Percentiles rank a stretch among this genome's conserved stretches.
phyloP scores from a whole-genome alignment of 2,888 invertebrate genomes.

The Acleris laterana region DNA sequence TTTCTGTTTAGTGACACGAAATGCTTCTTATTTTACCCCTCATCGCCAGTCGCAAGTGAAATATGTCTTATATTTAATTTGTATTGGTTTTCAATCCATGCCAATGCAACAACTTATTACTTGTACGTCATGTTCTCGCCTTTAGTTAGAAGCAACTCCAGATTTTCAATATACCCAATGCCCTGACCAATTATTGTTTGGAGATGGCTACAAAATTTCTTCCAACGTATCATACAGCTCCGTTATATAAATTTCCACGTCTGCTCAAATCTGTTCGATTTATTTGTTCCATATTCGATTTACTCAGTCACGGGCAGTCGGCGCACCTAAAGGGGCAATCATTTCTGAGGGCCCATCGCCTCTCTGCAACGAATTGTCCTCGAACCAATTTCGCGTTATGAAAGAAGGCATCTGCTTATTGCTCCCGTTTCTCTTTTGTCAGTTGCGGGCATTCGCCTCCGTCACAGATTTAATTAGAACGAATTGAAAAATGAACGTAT shows the following conservation, averaged over 20 bases:
- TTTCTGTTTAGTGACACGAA: slow-evolving; percentile 14
- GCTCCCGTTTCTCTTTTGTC: slow-evolving; percentile 72
- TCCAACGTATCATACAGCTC: slow-evolving; percentile 4
- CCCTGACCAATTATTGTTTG: background rate
- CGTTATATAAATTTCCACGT: slow-evolving; percentile 25
- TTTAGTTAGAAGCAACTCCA: too few relatives aligned
- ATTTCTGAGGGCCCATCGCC: slow-evolving; percentile 62
- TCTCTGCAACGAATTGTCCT: slow-evolving; percentile 65
- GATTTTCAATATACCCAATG: too few relatives aligned
- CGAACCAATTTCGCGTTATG: slow-evolving; percentile 77
- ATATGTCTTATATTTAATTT: background rate
- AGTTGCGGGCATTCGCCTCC: slow-evolving; percentile 63
- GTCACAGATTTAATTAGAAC: slow-evolving; percentile 58
- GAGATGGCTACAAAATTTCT: slow-evolving; percentile 3
- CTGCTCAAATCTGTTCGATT: slow-evolving; percentile 32
- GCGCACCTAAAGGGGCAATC: slow-evolving; percentile 56
- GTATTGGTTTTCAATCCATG: background rate
- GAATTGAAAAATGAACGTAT: slow-evolving; percentile 55
- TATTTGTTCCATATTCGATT: slow-evolving; percentile 47
- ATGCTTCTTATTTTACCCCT: slow-evolving; percentile 19
- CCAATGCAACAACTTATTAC: too few relatives aligned
- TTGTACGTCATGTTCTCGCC: too few relatives aligned
- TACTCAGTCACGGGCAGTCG: slow-evolving; percentile 45
- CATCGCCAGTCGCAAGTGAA: slow-evolving; percentile 9
- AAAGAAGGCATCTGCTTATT: slow-evolving; percentile 79